Percentiles rank a stretch among this genome's conserved stretches.
phyloP scores from a whole-genome alignment of 2,113 vertebrate genomes.

The Hymenochirus boettgeri region DNA sequence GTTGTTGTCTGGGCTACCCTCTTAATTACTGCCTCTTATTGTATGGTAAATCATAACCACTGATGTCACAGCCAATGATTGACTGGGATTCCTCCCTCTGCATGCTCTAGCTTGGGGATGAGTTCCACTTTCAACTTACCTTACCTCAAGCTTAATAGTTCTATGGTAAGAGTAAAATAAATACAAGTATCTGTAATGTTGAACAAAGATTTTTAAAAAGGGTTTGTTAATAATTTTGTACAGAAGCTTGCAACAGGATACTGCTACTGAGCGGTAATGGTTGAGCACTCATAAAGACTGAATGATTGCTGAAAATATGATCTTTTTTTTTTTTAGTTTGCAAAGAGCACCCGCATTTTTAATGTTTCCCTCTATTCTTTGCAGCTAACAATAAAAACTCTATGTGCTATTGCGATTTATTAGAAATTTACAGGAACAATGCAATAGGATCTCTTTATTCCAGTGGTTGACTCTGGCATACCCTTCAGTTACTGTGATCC shows the following conservation, averaged over 20 bases:
- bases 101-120: too few relatives aligned
- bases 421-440: slow-evolving; percentile 40
- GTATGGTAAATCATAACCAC: too few relatives aligned
- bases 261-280: slow-evolving; percentile 33
- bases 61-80: too few relatives aligned
- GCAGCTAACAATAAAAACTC: slow-evolving; percentile 35
- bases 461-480: slow-evolving; percentile 34
- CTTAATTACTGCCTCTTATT: too few relatives aligned
- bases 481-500: slow-evolving; percentile 29
- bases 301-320: slow-evolving; percentile 43
- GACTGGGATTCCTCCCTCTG: too few relatives aligned
- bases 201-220: slow-evolving; percentile 29
- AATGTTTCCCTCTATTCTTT: slow-evolving; percentile 37
- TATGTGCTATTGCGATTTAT: slow-evolving; percentile 33
- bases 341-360: slow-evolving; percentile 36
- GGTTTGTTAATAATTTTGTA: slow-evolving; percentile 28
- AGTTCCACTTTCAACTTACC: too few relatives aligned
- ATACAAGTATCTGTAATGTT: slow-evolving; percentile 11
- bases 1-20: too few relatives aligned
- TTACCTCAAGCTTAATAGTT: too few relatives aligned
- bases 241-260: slow-evolving; percentile 38
- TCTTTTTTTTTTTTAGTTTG: slow-evolving; percentile 39
- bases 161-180: too few relatives aligned
- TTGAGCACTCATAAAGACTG: slow-evolving; percentile 39
- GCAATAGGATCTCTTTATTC: slow-evolving; percentile 38